Base-by-base conservation (phyloP, 2,797 vertebrate species). In the Gallinago stenura region DNA sequence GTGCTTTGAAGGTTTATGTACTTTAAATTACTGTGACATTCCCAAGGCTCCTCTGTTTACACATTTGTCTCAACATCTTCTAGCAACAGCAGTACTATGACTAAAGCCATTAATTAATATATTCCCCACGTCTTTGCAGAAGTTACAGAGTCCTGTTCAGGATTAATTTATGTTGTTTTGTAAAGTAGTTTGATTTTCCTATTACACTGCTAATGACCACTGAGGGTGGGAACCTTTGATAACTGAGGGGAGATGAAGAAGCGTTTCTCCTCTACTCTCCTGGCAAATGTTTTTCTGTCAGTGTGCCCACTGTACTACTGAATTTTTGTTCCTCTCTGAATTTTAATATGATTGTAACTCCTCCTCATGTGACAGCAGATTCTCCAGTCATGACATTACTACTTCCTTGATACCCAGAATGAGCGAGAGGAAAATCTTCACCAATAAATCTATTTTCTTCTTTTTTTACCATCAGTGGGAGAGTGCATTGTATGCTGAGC, bases 11-110 rank as follows among this genome's bases (percentile, higher is more conserved):
- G 94, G 83, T 96, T 95, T 96, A 95, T 93, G 92, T 95, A 89
- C 93, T 97, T 96, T 90, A 95, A 96, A 97, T 95, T 84, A 93
- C 91, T 89, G 92, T 95, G 92, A 94, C 95, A 94, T 95, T 95
- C 88, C 94, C 94, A 97, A 90, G 92, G 84, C 94, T 96, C 89
- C 66, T 95, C 86, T 91, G 73, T 96, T 96, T 96, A 95, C 93
- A 96, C 92, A 94, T 97, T 96, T 95, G 84, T 90, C 93, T 96
- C 90, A 90, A 91, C 90, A 83, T 95, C 88, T 96, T 92, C 91
- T 70, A 95, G 82, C 84, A 96, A 89, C 45, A 93, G 89, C 64
- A 61, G 65, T 41, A 51, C 83, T 92, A 80, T 91, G 96, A 96
- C 93, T 94, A 90, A 90, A 94, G 90, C 88, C 88, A 94, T 96